Percentiles rank a stretch among this genome's conserved stretches.
phyloP scores from a whole-genome alignment of 2,888 invertebrate genomes.

The Lumbricus terrestris region DNA sequence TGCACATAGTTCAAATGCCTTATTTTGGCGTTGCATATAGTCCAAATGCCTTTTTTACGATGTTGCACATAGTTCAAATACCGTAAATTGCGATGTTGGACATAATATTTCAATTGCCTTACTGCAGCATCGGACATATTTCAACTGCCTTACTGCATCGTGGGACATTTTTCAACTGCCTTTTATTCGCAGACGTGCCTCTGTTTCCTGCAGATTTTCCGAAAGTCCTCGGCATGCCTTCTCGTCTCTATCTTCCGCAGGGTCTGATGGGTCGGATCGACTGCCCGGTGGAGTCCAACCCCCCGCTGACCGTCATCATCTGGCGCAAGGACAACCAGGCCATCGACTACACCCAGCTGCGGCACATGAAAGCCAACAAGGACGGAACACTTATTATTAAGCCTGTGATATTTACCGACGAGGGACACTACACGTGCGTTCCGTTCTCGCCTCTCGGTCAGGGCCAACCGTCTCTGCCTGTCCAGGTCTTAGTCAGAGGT shows the following conservation, averaged over 20 bases:
- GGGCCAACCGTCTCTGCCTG: slow-evolving; percentile 83
- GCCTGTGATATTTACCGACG: slow-evolving; percentile 81
- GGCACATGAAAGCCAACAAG: slow-evolving; percentile 27
- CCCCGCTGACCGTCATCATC: slow-evolving; percentile 89
- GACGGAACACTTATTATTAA: slow-evolving; percentile 37
- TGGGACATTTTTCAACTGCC: neutral
- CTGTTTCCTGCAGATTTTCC: slow-evolving; percentile 77
- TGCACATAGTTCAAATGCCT: neutral
- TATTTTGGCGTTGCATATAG: no score
- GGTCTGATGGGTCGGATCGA: slow-evolving; percentile 81
- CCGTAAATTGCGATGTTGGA: no score
- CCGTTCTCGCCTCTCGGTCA: slow-evolving; percentile 93
- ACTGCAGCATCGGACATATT: neutral
- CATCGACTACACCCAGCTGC: slow-evolving; percentile 27
- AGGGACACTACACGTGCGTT: slow-evolving; percentile 90
- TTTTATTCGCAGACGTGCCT: neutral
- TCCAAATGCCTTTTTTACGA: no score
- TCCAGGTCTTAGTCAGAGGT: slow-evolving; percentile 66
- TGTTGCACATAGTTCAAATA: no score
- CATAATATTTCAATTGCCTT: neutral
- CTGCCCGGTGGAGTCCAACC: slow-evolving; percentile 95
- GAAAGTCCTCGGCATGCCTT: slow-evolving; percentile 90
- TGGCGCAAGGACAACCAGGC: slow-evolving; percentile 93
- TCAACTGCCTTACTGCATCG: neutral
- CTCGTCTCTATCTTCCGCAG: slow-evolving; percentile 89